These are phyloP conservation scores for Ctenicera cuprea DNA, from an alignment of 2,888 invertebrate species.

Conservation along the genomic window DNA sequence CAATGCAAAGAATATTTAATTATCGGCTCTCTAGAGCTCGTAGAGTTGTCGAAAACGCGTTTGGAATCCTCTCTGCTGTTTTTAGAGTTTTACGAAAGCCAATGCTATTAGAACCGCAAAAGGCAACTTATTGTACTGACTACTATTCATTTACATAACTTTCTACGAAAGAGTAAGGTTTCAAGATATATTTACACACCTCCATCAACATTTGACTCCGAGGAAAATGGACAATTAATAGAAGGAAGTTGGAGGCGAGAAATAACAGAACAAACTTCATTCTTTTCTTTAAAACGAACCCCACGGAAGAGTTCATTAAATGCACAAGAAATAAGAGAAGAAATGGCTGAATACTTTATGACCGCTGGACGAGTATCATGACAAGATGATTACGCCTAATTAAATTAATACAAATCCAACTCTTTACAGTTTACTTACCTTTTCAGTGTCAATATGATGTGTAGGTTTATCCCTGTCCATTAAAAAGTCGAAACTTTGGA, in stretches of 20 bases:
- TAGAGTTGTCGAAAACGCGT: too few species aligned
- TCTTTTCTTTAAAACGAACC: slow-evolving; percentile 53
- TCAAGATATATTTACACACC: slow-evolving; percentile 56
- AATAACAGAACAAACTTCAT: slow-evolving; percentile 33
- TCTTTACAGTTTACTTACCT: slow-evolving; percentile 17
- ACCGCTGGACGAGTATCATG: slow-evolving; percentile 56
- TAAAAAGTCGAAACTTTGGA: slow-evolving; percentile 47
- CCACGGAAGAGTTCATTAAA: slow-evolving; percentile 52
- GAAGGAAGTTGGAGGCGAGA: slow-evolving; percentile 58
- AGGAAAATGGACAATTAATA: slow-evolving; percentile 54
- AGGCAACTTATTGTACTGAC: slow-evolving; percentile 57
- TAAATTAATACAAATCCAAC: not conserved
- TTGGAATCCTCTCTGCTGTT: too few species aligned
- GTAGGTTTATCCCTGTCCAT: slow-evolving; percentile 44
- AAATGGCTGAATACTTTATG: slow-evolving; percentile 57
- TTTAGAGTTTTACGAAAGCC: slow-evolving; percentile 56
- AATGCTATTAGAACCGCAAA: too few species aligned
- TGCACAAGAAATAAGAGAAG: slow-evolving; percentile 56
- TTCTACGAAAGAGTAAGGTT: slow-evolving; percentile 54
- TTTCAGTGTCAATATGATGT: slow-evolving; percentile 36
- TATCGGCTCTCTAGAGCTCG: too few species aligned
- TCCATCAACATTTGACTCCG: slow-evolving; percentile 55
- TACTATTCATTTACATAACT: slow-evolving; percentile 58
- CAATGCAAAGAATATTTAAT: too few species aligned
- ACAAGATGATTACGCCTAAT: slow-evolving; percentile 52